Percentiles rank a stretch among this genome's conserved stretches.
phyloP scores from a whole-genome alignment of 2,888 invertebrate genomes.

The Lasioglossum zephyrum region DNA sequence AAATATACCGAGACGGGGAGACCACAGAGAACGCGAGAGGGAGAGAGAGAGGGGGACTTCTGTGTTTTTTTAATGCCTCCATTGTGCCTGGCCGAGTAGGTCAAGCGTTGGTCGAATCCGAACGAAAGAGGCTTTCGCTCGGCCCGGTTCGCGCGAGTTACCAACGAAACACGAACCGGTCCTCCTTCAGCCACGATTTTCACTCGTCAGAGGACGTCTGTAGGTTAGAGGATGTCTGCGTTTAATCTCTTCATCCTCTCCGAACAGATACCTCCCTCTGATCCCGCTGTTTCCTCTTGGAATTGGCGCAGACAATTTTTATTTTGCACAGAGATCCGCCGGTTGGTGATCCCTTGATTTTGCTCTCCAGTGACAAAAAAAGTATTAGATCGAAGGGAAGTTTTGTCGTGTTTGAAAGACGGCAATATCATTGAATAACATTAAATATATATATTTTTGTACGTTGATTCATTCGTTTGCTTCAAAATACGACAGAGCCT shows the following conservation, averaged over 20 bases:
- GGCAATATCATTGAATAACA: no score
- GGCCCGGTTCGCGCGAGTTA: background rate
- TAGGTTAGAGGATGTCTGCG: background rate
- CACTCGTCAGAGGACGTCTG: background rate
- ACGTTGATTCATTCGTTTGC: no score
- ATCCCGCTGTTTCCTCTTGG: background rate
- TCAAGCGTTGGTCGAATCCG: constrained; percentile 65
- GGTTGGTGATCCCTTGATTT: background rate
- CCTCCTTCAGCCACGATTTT: background rate
- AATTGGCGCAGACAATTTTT: background rate
- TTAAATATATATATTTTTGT: no score
- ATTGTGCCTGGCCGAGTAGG: constrained; percentile 61
- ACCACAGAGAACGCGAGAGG: background rate
- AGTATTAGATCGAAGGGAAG: no score
- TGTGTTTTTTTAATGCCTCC: constrained; percentile 50
- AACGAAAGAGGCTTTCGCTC: constrained; percentile 28
- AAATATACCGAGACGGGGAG: constrained; percentile 47
- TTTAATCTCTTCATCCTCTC: background rate
- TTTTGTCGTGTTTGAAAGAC: no score
- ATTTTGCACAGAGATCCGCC: background rate
- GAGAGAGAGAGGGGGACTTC: background rate
- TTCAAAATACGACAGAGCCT: no score
- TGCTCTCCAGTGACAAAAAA: background rate
- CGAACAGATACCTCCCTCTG: background rate
- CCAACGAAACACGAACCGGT: background rate